These are phyloP conservation scores for Pseudopodoces humilis DNA, from an alignment of 2,113 vertebrate species.

Conservation along the genomic window DNA sequence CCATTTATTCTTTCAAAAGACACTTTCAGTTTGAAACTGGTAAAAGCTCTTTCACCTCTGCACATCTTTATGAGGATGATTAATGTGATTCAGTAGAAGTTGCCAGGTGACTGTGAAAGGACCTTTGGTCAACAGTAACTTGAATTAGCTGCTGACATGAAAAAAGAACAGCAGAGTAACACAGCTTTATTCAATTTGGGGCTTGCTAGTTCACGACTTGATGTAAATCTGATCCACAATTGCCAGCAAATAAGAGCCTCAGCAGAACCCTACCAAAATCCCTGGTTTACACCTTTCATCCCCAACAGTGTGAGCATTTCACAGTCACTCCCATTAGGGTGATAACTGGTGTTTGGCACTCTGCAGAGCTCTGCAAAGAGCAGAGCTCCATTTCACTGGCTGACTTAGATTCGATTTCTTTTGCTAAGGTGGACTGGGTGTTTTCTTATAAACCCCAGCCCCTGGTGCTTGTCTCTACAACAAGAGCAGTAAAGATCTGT, in stretches of 20 bases:
- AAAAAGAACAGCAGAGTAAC: not conserved
- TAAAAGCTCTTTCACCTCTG: not conserved
- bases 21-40: not conserved
- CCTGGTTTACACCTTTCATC: not conserved
- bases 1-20: slow-evolving; percentile 22
- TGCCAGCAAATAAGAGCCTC: not conserved
- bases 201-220: not conserved
- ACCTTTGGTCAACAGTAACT: slow-evolving; percentile 33
- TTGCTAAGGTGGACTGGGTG: not conserved
- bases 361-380: not conserved
- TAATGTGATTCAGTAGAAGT: slow-evolving; percentile 28
- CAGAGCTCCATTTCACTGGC: not conserved
- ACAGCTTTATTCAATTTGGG: not conserved
- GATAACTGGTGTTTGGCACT: not conserved
- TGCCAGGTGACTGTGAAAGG: slow-evolving; percentile 40
- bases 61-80: slow-evolving; percentile 35
- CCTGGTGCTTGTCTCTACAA: not conserved
- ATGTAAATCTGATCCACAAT: slow-evolving; percentile 10
- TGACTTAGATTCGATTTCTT: not conserved
- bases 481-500: not conserved
- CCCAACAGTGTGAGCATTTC: slow-evolving; percentile 21
- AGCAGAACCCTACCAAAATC: not conserved
- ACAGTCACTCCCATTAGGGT: not conserved
- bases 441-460: not conserved
- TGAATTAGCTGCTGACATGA: not conserved